Evolutionary conservation across 2,113 vertebrate genomes (phyloP).

Genomic region (Pygoscelis adeliae): DNA sequence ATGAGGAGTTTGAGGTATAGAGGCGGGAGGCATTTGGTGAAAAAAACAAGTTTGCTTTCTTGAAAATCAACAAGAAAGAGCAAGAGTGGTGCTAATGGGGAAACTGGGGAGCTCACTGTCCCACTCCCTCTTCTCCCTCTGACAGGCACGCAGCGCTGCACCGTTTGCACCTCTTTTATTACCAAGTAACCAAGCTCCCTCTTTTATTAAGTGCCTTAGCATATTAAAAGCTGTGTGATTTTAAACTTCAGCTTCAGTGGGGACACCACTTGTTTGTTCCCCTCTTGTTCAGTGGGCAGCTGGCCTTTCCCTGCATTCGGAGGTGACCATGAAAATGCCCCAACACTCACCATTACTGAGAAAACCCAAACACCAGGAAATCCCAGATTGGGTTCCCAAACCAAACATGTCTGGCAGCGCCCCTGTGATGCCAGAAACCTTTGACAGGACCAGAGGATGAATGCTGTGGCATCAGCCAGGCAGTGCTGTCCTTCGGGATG

Average conservation of each 20-base stretch:
- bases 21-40: accelerated
- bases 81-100: neutral
- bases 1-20: neutral
- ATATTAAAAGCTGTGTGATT: neutral
- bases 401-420: accelerated
- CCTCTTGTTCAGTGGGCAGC: neutral
- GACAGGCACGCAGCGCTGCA: accelerated
- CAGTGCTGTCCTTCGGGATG: neutral
- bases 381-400: neutral
- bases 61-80: neutral
- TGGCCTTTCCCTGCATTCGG: neutral
- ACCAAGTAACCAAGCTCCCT: neutral
- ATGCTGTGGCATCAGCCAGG: neutral
- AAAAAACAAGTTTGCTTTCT: neutral
- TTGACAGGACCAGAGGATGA: neutral
- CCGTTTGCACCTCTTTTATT: neutral
- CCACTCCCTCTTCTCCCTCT: neutral
- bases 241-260: neutral
- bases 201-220: neutral
- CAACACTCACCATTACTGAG: neutral
- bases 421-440: neutral
- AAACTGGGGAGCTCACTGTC: neutral
- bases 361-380: neutral
- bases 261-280: neutral
- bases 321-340: neutral